Evolutionary conservation across 2,797 vertebrate species (phyloP).

Genomic region (Channallabes apus): DNA sequence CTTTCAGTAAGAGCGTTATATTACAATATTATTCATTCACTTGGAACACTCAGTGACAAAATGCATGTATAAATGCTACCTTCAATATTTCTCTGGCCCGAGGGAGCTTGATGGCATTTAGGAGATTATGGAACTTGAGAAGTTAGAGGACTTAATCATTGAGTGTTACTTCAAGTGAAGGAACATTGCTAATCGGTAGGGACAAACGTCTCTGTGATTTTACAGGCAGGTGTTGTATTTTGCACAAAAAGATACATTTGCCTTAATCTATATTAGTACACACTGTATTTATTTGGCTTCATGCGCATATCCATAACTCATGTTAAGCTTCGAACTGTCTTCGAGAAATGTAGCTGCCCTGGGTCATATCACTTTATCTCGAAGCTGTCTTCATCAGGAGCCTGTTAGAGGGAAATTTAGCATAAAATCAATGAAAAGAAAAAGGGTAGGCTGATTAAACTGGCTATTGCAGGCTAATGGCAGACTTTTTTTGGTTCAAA

Average conservation of each 20-base stretch:
- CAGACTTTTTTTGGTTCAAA: background rate
- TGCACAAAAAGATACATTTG: background rate
- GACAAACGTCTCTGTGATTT: background rate
- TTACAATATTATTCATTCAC: background rate
- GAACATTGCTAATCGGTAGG: background rate
- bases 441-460: background rate
- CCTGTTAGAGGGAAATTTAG: background rate
- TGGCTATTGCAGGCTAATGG: background rate
- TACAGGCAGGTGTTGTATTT: background rate
- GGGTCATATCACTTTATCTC: background rate
- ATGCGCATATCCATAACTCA: too few species aligned
- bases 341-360: background rate
- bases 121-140: background rate
- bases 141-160: background rate
- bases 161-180: background rate
- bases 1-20: background rate
- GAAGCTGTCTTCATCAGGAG: background rate
- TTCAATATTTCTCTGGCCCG: background rate
- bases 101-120: background rate
- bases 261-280: background rate
- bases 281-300: background rate
- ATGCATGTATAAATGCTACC: background rate
- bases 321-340: background rate
- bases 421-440: background rate
- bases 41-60: background rate